These are phyloP conservation scores for Ptilodon capucinus DNA, from an alignment of 2,888 invertebrate species.

Conservation along the genomic window DNA sequence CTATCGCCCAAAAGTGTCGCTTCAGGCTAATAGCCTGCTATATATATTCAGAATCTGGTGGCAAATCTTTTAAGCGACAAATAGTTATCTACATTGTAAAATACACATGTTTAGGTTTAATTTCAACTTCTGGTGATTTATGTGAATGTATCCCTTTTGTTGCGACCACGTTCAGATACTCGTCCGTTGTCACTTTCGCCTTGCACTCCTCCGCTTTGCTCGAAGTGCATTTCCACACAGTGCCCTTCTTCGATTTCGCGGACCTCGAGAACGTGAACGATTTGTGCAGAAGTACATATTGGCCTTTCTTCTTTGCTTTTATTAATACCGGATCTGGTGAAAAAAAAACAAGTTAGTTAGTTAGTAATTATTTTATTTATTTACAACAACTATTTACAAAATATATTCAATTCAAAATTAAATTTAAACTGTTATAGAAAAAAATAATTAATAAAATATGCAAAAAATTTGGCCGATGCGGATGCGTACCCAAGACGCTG, in stretches of 20 bases:
- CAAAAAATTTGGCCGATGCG: too few species aligned
- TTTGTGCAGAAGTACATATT: conserved; percentile 56
- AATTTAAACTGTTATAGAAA: too few species aligned
- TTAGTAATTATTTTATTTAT: too few species aligned
- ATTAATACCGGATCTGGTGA: conserved; percentile 66
- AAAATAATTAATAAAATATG: too few species aligned
- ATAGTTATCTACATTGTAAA: conserved; percentile 50
- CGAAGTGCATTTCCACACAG: conserved; percentile 66
- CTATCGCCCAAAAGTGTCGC: too few species aligned
- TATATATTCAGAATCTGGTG: too few species aligned
- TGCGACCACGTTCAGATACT: conserved; percentile 55
- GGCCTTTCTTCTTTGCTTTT: conserved; percentile 58
- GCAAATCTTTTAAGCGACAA: too few species aligned
- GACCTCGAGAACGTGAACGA: conserved; percentile 54
- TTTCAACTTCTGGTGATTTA: conserved; percentile 36
- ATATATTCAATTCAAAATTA: too few species aligned
- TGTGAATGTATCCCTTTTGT: conserved; percentile 56
- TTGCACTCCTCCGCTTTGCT: conserved; percentile 62
- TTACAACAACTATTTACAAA: too few species aligned
- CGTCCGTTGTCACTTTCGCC: conserved; percentile 56
- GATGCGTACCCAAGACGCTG: too few species aligned
- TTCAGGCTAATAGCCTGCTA: too few species aligned
- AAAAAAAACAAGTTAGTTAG: too few species aligned
- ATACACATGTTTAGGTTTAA: conserved; percentile 70
- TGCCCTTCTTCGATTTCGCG: conserved; percentile 67